These are phyloP conservation scores for Danaus melanippus DNA, from an alignment of 1,140 invertebrate genomes.

Conservation along the genomic window DNA sequence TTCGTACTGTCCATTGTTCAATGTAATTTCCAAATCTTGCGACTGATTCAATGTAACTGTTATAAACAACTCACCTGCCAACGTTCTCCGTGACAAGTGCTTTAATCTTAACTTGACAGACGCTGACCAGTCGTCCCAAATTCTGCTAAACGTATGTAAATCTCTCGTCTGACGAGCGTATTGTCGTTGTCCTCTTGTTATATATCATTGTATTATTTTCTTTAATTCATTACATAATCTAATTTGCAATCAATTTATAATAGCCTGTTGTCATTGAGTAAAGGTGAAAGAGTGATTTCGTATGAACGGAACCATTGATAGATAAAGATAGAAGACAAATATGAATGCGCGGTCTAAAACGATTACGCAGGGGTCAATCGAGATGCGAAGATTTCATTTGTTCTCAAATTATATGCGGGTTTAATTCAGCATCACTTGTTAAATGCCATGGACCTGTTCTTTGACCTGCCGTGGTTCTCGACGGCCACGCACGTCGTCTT, in stretches of 20 bases:
- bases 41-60: conserved; percentile 17
- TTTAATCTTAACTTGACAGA: conserved; percentile 22
- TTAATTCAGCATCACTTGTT: conserved; percentile 25
- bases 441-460: conserved; percentile 35
- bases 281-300: too few species aligned
- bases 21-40: conserved; percentile 16
- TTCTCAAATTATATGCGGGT: neutral
- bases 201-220: too few species aligned
- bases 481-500: conserved; percentile 23
- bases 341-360: neutral
- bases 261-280: too few species aligned
- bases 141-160: conserved; percentile 28
- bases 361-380: conserved; percentile 1
- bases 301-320: too few species aligned
- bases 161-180: conserved; percentile 28
- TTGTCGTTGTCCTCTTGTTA: too few species aligned
- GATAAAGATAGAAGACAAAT: too few species aligned
- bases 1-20: conserved; percentile 20
- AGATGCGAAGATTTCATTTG: conserved; percentile 4
- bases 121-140: conserved; percentile 22
- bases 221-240: too few species aligned
- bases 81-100: conserved; percentile 10
- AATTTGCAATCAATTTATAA: too few species aligned
- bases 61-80: conserved; percentile 22
- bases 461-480: conserved; percentile 38